Conservation (phyloP, 2,797 vertebrate species). For the Hoplostethus atlanticus region DNA sequence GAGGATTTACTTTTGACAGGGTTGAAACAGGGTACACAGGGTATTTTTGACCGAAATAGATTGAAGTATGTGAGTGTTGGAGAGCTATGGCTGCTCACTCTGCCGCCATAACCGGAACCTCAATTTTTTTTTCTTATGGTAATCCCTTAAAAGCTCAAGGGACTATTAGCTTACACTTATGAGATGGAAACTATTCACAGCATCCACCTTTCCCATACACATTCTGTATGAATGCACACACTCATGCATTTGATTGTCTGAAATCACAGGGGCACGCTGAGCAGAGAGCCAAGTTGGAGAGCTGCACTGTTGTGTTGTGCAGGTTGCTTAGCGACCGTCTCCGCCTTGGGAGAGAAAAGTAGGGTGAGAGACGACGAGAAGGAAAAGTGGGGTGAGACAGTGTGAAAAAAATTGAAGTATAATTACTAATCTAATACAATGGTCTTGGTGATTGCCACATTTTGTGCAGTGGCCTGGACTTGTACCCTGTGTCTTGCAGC, state of each 20-base stretch:
- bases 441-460: constrained; percentile 37
- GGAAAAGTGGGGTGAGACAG: constrained; percentile 59
- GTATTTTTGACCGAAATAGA: too few relatives aligned
- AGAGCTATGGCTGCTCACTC: too few relatives aligned
- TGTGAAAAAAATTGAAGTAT: constrained; percentile 25
- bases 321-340: constrained; percentile 80
- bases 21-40: too few relatives aligned
- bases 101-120: too few relatives aligned
- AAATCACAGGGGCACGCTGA: constrained; percentile 66
- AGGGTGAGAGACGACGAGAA: constrained; percentile 58
- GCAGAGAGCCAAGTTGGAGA: constrained; percentile 65
- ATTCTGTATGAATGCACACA: constrained; percentile 38
- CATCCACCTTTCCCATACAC: constrained; percentile 60
- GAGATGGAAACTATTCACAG: constrained; percentile 76
- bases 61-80: too few relatives aligned
- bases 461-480: constrained; percentile 41
- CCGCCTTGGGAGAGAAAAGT: constrained; percentile 65
- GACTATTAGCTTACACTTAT: constrained; percentile 55
- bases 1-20: too few relatives aligned
- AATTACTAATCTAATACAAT: constrained; percentile 50
- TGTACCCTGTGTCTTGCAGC: neutral
- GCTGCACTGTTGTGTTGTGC: constrained; percentile 75
- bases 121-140: too few relatives aligned
- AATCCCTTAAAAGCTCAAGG: constrained; percentile 47
- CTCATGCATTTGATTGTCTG: constrained; percentile 69